Conservation (phyloP, 2,113 vertebrate genomes). For the Podarcis raffonei region DNA sequence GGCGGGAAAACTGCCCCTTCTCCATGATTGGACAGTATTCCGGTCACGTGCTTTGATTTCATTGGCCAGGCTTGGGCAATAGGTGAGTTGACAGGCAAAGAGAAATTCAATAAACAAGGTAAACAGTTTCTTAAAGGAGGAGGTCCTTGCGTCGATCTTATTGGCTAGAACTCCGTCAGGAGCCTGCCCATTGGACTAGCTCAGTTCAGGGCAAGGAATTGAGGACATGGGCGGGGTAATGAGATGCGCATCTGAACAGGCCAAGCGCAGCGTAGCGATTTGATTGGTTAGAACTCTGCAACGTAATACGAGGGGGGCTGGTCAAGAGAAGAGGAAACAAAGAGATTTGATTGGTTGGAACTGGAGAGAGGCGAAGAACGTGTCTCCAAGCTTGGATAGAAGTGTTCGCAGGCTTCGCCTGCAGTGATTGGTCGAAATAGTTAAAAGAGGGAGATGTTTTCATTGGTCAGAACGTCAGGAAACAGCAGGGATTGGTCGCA, state of each 20-base stretch:
- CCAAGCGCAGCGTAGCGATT: neutral
- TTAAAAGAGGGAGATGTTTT: neutral
- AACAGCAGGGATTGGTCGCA: neutral
- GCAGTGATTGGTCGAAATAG: neutral
- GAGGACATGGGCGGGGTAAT: no score
- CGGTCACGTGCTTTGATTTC: neutral
- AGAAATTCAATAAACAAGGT: neutral
- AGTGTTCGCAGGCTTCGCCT: no score
- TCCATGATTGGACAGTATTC: neutral
- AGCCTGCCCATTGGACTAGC: neutral
- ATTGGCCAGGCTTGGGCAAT: neutral
- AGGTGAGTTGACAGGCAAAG: no score
- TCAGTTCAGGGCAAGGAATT: no score
- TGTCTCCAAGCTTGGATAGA: neutral
- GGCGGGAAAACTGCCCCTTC: neutral
- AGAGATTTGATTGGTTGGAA: neutral
- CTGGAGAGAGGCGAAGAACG: fast-evolving
- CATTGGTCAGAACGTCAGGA: neutral
- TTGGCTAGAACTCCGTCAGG: neutral
- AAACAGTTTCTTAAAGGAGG: neutral
- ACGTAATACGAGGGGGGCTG: neutral
- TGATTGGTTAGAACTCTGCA: neutral
- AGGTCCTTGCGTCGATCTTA: neutral
- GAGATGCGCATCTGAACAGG: neutral
- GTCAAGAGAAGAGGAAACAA: fast-evolving